Percentiles rank a stretch among this genome's conserved stretches.
Conservation (phyloP, 2,113 vertebrate species). For the Gymnarchus niloticus region DNA sequence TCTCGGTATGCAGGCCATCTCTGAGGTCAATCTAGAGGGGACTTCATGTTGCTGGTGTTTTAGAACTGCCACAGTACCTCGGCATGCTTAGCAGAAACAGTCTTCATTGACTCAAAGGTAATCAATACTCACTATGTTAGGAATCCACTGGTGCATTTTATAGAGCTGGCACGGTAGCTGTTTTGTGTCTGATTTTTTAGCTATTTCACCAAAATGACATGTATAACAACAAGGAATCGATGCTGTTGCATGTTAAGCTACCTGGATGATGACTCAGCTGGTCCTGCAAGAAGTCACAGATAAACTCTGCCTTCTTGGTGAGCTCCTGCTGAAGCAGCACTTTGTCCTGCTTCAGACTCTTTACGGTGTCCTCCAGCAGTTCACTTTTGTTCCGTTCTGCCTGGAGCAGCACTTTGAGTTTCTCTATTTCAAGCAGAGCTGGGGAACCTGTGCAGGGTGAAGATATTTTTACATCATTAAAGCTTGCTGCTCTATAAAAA, state of each 20-base stretch:
- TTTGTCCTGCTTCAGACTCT: constrained; percentile 54
- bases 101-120: neutral
- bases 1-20: neutral
- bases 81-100: neutral
- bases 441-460: constrained; percentile 25
- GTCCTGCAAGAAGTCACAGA: constrained; percentile 58
- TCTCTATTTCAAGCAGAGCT: constrained; percentile 42
- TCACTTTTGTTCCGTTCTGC: constrained; percentile 46
- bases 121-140: neutral
- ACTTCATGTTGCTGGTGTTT: neutral
- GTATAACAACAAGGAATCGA: neutral
- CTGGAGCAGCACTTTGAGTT: constrained; percentile 42
- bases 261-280: constrained; percentile 45
- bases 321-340: constrained; percentile 55
- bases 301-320: constrained; percentile 53
- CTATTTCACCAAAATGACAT: neutral
- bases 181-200: neutral
- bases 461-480: neutral
- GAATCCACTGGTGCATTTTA: neutral
- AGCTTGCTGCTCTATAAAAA: neutral
- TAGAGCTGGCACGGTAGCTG: neutral
- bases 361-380: constrained; percentile 50
- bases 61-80: neutral
- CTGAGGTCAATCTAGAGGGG: no score
- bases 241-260: constrained; percentile 7